Evolutionary conservation across 2,797 vertebrate species (phyloP), one percentile per base, ranked within the genome.

Genomic region (Tragelaphus oryx): DNA sequence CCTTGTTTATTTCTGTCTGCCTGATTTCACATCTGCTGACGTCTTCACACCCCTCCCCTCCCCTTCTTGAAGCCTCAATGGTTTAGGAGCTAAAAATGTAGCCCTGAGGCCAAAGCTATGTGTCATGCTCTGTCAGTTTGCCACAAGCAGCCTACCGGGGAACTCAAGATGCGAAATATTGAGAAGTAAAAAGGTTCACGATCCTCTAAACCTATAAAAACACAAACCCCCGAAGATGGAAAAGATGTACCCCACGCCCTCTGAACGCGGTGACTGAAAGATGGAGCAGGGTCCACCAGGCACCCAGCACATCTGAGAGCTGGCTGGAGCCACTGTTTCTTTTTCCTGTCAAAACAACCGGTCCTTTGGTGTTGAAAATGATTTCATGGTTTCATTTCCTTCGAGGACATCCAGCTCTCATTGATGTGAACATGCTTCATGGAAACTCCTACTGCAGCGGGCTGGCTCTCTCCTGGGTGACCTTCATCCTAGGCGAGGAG

Each of bases 261-360:
- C 57, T 0, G 0, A 76, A 33, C 12, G 14, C 71, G 10, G 8
- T 0, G n/a, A 44, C 41, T 33, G 0, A 8, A n/a, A 24, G 68
- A 37, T 26, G 7, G 2, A 82, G 57, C 24, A 41, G 59, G 54
- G 0, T 44, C 93, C 46, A 11, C 50, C 3, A 7, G n/a, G 26
- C 1, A 0, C 16, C 41, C 1, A 0, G 50, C 86, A 68, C 44
- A 24, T 71, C 86, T 14, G 60, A 93, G 44, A 10, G 48, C 52
- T 44, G 33, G 20, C 4, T 9, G 8, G 26, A 84, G 92, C 83
- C 54, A 78, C 81, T n/a, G 0, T 14, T 85, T 85, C 80, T 68
- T 44, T 54, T 55, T 71, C 83, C 52, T 86, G 91, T 90, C 71
- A 92, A 89, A 97, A 94, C 87, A 95, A 92, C 94, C 60, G 93